A percentile compares a stretch with the other conserved stretches of the same genome.
Conservation (phyloP, 2,797 vertebrate species). For the Rhinophrynus dorsalis region DNA sequence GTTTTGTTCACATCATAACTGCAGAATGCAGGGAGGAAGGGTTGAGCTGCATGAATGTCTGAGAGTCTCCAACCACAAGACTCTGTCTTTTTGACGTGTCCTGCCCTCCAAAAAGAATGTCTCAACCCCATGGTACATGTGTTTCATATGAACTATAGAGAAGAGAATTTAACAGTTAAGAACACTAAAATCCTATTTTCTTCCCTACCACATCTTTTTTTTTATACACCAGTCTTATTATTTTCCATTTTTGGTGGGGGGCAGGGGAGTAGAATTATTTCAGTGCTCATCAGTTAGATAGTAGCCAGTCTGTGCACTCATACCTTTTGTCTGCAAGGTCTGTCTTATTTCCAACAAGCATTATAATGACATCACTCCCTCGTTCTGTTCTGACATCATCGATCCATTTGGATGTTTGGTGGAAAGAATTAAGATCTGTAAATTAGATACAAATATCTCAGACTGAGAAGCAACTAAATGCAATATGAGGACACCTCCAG, state of each 20-base stretch:
- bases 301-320: not conserved
- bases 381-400: slow-evolving; percentile 90
- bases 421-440: slow-evolving; percentile 87
- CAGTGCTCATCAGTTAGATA: no score
- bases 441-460: not conserved
- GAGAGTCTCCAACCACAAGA: no score
- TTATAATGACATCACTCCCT: slow-evolving; percentile 91
- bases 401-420: slow-evolving; percentile 92
- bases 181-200: not conserved
- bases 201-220: not conserved
- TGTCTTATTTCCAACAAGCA: slow-evolving; percentile 92
- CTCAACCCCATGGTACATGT: no score
- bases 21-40: no score
- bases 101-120: no score
- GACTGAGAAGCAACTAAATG: no score
- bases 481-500: no score
- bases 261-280: no score
- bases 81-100: no score
- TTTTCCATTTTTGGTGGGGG: not conserved
- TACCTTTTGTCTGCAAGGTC: slow-evolving; percentile 89
- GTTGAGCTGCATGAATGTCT: no score
- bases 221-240: not conserved
- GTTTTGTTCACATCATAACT: no score
- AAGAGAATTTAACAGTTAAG: not conserved
- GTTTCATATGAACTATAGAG: slow-evolving; percentile 37